phyloP scores from a whole-genome alignment of 1,140 invertebrate species.

The Sycophaga agraensis region DNA sequence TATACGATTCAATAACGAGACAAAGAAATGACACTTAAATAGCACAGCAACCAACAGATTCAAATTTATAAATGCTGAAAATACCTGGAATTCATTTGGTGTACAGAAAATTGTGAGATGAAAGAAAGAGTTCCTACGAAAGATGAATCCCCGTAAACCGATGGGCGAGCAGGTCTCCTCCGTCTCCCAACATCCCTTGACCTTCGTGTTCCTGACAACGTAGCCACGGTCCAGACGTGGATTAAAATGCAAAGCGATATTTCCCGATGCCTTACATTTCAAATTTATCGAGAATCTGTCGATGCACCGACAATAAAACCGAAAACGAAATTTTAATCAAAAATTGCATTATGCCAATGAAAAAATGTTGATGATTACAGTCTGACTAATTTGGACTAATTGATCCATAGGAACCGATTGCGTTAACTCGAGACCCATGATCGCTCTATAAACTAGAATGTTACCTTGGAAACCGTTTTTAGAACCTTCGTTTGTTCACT shows the following conservation, averaged over 20 bases:
- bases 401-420: neutral
- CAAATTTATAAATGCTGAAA: neutral
- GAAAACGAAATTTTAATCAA: conserved; percentile 2
- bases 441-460: no score
- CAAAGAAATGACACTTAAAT: neutral
- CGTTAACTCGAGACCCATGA: no score
- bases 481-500: no score
- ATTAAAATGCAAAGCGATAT: conserved; percentile 81
- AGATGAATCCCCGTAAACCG: conserved; percentile 36
- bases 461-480: no score
- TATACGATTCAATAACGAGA: neutral
- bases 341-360: conserved; percentile 10
- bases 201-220: conserved; percentile 74
- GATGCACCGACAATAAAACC: no score
- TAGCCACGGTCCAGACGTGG: conserved; percentile 71
- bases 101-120: conserved; percentile 53
- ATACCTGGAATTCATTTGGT: conserved; percentile 46
- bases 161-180: conserved; percentile 68
- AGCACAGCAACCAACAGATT: no score
- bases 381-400: conserved; percentile 10
- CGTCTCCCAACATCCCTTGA: conserved; percentile 65
- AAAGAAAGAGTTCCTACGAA: conserved; percentile 44
- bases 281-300: conserved; percentile 68
- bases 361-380: neutral
- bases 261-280: conserved; percentile 56